Base-by-base conservation (phyloP, 2,888 invertebrate species). In the Keiferia lycopersicella region DNA sequence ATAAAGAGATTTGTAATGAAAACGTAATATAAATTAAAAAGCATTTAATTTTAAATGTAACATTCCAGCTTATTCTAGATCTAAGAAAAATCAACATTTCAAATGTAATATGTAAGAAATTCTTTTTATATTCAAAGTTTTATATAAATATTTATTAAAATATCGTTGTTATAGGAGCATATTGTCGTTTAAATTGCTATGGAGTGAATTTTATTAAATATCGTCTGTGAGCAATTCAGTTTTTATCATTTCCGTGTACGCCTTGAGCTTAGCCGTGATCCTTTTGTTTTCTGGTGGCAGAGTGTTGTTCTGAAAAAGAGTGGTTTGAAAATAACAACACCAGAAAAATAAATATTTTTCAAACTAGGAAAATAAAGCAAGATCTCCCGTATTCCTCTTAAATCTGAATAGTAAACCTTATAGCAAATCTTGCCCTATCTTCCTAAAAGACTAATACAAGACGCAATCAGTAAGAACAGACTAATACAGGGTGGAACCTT, bases 141-240 rank as follows among this genome's bases (percentile, higher is more conserved):
- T 78, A 74, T 77, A 77, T 50, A 50, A 75, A 76, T 80, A 79
- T 79, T 74, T 75, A 77, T 66, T 67, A 50, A n/a, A 64, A 66
- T 57, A 67, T 75, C 77, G 78, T 81, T 82, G 77, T 78, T 79
- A n/a, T n/a, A 81, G 75, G 78, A 78, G 81, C 77, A 26, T 71
- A 70, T 74, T 77, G 75, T 77, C 75, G 76, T 73, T 67, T 69
- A 63, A 64, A 67, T 60, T 71, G 61, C 71, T 72, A 73, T 75
- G n/a, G 69, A 71, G 73, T 69, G 73, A 77, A 79, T 81, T 83
- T 83, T 78, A 79, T 84, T 88, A 90, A 85, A 88, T 81, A 73
- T 87, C 78, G 74, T 87, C 84, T 69, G 79, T 73, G 67, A 86
- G 72, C 41, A 90, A 77, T 51, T 86, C 78, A 65, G 76, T 77